These are phyloP conservation scores for Hylaea fasciaria DNA, from an alignment of 2,888 invertebrate species.

Conservation along the genomic window DNA sequence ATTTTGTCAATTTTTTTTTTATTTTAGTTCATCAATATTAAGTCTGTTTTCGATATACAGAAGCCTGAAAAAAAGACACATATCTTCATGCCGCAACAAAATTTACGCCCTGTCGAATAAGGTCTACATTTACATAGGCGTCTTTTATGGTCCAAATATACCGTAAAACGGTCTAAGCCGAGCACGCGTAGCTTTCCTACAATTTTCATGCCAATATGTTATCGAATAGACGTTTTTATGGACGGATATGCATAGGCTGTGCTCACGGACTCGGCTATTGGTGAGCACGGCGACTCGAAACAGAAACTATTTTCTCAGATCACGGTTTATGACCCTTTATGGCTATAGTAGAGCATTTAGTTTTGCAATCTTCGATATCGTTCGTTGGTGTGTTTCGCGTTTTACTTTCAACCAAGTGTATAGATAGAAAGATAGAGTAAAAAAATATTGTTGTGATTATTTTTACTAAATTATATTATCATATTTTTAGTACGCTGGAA, in stretches of 20 bases:
- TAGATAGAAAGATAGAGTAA: too few relatives aligned
- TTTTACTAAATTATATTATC: too few relatives aligned
- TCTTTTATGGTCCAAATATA: slow-evolving; percentile 42
- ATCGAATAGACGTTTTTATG: slow-evolving; percentile 43
- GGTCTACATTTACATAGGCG: slow-evolving; percentile 44
- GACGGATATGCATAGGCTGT: slow-evolving; percentile 36
- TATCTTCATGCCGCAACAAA: slow-evolving; percentile 35
- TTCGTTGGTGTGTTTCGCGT: not conserved
- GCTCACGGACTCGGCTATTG: slow-evolving; percentile 29
- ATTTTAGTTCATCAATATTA: too few relatives aligned
- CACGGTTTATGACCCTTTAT: not conserved
- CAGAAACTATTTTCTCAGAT: slow-evolving; percentile 2
- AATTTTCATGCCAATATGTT: slow-evolving; percentile 41
- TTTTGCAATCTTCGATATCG: not conserved
- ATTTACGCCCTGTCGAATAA: slow-evolving; percentile 43
- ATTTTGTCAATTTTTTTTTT: too few relatives aligned
- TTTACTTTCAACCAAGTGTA: too few relatives aligned
- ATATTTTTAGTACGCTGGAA: too few relatives aligned
- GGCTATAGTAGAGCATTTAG: not conserved
- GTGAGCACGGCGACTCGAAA: slow-evolving; percentile 25
- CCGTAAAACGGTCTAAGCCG: slow-evolving; percentile 34
- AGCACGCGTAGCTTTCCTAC: slow-evolving; percentile 32
- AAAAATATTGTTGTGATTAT: too few relatives aligned
- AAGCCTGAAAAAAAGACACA: slow-evolving; percentile 31
- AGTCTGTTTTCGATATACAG: slow-evolving; percentile 6